Evolutionary conservation across 2,888 invertebrate genomes (phyloP).

Genomic region (Polydrusus pterygomalis): DNA sequence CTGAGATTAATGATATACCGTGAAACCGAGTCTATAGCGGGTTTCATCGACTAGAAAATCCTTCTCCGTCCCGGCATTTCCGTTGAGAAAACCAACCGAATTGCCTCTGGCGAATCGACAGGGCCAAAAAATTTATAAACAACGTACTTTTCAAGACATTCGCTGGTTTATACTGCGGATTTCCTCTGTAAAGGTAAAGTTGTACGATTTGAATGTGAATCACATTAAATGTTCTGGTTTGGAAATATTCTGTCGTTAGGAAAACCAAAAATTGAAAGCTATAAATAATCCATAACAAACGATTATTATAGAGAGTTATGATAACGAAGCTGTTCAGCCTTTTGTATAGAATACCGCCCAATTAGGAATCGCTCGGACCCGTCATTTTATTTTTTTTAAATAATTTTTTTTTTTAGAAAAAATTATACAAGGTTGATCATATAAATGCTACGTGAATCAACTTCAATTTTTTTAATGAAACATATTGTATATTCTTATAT

Average conservation of each 20-base stretch:
- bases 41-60: slow-evolving; percentile 56
- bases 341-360: no score
- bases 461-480: no score
- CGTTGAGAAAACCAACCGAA: slow-evolving; percentile 53
- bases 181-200: slow-evolving; percentile 24
- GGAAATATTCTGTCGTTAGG: neutral
- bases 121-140: slow-evolving; percentile 37
- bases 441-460: no score
- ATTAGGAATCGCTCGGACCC: no score
- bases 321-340: no score
- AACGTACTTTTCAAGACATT: slow-evolving; percentile 25
- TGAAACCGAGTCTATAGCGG: slow-evolving; percentile 53
- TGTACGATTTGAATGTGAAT: slow-evolving; percentile 5
- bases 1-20: slow-evolving; percentile 55
- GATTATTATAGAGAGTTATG: no score
- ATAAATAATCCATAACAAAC: no score
- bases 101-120: slow-evolving; percentile 52
- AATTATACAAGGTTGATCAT: no score
- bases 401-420: no score
- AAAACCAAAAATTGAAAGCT: no score
- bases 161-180: slow-evolving; percentile 26
- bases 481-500: no score
- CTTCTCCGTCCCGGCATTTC: slow-evolving; percentile 48
- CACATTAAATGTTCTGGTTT: neutral
- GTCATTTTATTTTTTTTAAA: no score